These are phyloP conservation scores for Lathronympha strigana DNA, from an alignment of 2,888 invertebrate species.

Conservation along the genomic window DNA sequence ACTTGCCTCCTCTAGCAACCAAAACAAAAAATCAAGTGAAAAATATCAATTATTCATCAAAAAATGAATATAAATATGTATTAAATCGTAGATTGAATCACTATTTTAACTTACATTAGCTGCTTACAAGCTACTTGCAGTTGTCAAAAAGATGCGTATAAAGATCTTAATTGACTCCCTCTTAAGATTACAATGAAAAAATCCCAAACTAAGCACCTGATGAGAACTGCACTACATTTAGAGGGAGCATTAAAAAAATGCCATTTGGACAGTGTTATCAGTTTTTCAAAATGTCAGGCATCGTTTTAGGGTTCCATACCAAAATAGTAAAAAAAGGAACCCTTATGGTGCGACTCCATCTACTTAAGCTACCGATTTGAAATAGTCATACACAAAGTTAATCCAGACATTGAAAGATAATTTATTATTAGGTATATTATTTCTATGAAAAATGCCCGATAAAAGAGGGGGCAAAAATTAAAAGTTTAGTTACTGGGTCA, in stretches of 20 bases:
- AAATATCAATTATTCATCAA: slow-evolving; percentile 26
- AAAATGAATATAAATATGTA: slow-evolving; percentile 26
- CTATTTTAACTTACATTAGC: slow-evolving; percentile 64
- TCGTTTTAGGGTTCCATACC: too few species aligned
- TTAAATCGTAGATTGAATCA: slow-evolving; percentile 43
- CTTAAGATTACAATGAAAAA: background rate
- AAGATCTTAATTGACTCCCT: slow-evolving; percentile 26
- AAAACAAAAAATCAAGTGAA: slow-evolving; percentile 45
- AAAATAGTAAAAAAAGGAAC: too few species aligned
- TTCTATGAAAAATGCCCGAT: too few species aligned
- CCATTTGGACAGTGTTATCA: background rate
- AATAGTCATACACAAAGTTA: too few species aligned
- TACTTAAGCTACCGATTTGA: too few species aligned
- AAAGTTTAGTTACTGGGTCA: too few species aligned
- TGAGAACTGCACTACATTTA: slow-evolving; percentile 3
- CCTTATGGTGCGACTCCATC: too few species aligned
- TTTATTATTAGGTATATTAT: too few species aligned
- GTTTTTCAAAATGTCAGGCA: background rate
- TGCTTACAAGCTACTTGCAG: slow-evolving; percentile 70
- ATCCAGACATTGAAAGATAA: too few species aligned
- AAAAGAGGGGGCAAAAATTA: too few species aligned
- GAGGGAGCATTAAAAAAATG: slow-evolving; percentile 13
- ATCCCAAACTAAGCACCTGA: slow-evolving; percentile 21
- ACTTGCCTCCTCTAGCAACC: slow-evolving; percentile 56
- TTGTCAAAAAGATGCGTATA: slow-evolving; percentile 63